Percentiles rank a stretch among this genome's conserved stretches.
Evolutionary conservation across 2,888 invertebrate species (phyloP).

Genomic region (Stictocephala bisonia): DNA sequence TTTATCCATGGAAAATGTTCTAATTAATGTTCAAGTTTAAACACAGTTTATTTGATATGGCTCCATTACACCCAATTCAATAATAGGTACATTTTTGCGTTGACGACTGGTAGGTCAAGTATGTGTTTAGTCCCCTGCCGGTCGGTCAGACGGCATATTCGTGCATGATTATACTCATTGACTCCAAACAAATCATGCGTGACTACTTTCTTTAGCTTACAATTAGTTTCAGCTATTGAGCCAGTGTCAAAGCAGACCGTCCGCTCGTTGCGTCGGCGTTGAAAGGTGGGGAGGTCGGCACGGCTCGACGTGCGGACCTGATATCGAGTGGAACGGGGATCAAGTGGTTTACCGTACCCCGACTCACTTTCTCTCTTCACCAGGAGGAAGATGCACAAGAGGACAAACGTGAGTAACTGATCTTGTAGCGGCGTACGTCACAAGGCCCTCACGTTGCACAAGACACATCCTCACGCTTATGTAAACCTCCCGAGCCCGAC

Average conservation of each 20-base stretch:
- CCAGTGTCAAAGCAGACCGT: slow-evolving; percentile 26
- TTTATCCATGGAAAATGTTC: no score
- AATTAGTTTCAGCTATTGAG: slow-evolving; percentile 34
- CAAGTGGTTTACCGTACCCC: slow-evolving; percentile 31
- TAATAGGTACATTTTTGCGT: no score
- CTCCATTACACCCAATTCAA: no score
- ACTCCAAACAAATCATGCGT: slow-evolving; percentile 34
- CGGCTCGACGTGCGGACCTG: not conserved
- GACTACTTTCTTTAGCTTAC: slow-evolving; percentile 36
- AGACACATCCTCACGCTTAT: slow-evolving; percentile 21
- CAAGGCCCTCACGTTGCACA: slow-evolving; percentile 14
- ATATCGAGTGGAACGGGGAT: slow-evolving; percentile 18
- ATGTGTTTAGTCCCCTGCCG: no score
- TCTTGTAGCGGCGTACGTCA: slow-evolving; percentile 13
- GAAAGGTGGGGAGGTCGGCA: not conserved
- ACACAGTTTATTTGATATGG: no score
- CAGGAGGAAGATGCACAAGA: no score
- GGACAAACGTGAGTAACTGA: slow-evolving; percentile 27
- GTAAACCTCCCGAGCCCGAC: not conserved
- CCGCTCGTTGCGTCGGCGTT: not conserved
- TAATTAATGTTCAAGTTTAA: no score
- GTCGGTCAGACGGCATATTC: slow-evolving; percentile 28
- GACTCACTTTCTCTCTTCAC: slow-evolving; percentile 29
- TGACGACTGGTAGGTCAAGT: no score
- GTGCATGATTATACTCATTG: slow-evolving; percentile 38